These are phyloP conservation scores for Meteorus cinctellus DNA, from an alignment of 2,888 invertebrate species.

Conservation along the genomic window DNA sequence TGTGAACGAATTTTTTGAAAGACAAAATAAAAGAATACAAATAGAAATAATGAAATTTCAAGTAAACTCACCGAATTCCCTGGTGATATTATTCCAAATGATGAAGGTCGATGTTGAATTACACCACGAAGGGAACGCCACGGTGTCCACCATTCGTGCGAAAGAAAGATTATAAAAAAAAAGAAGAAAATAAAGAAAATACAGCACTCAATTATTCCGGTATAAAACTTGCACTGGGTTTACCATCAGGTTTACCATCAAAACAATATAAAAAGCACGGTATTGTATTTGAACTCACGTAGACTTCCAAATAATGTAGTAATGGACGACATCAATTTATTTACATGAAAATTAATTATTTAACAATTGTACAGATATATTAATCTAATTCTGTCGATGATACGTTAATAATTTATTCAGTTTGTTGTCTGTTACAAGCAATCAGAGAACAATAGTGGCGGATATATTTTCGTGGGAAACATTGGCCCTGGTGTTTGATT, in stretches of 20 bases:
- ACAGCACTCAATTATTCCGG: neutral
- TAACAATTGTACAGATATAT: neutral
- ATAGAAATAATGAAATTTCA: neutral
- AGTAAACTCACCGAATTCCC: neutral
- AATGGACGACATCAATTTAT: neutral
- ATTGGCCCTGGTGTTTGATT: slow-evolving; percentile 61
- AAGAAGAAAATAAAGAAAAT: neutral
- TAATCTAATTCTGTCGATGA: neutral
- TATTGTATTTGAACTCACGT: neutral
- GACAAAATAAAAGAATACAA: neutral
- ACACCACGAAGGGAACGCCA: neutral
- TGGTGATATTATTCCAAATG: neutral
- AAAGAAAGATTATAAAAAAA: neutral
- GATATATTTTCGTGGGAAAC: slow-evolving; percentile 4
- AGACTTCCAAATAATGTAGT: neutral
- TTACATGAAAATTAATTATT: neutral
- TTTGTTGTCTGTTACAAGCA: neutral
- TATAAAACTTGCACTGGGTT: neutral
- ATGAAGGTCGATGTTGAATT: neutral
- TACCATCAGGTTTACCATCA: neutral
- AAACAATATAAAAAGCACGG: neutral
- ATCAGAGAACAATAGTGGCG: neutral
- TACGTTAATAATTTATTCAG: neutral
- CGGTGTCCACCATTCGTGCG: neutral
- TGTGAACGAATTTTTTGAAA: too few relatives aligned